Evolutionary conservation across 92 coral and sea anemone species (phyloP).

Genomic region (Porites rus): DNA sequence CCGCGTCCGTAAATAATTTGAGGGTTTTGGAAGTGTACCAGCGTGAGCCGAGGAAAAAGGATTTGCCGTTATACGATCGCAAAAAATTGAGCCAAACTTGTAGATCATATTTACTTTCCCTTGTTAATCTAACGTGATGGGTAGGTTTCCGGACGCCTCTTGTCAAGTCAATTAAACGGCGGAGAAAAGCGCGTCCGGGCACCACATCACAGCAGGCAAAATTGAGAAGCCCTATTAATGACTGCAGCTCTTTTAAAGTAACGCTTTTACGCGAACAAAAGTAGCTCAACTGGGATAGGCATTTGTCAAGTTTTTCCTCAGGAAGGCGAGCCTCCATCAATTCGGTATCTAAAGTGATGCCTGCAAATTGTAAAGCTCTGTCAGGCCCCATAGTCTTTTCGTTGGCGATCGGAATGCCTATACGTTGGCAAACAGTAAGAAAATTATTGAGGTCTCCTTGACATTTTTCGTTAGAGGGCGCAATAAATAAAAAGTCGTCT

Average conservation of each 20-base stretch:
- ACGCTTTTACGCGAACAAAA: not conserved
- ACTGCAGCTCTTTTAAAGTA: not conserved
- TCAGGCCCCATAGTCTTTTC: conserved; percentile 57
- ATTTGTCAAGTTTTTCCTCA: conserved; percentile 49
- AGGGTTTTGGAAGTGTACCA: conserved; percentile 12
- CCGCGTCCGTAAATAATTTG: not conserved
- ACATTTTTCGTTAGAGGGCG: conserved; percentile 31
- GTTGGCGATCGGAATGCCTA: conserved; percentile 65
- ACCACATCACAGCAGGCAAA: conserved; percentile 19
- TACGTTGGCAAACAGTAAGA: conserved; percentile 18
- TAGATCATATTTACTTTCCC: conserved; percentile 29
- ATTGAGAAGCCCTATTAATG: conserved; percentile 22
- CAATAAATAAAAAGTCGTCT: conserved; percentile 69
- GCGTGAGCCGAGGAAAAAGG: conserved; percentile 27
- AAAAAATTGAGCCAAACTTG: conserved; percentile 31
- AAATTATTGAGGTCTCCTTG: not conserved
- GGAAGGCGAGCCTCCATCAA: conserved; percentile 64
- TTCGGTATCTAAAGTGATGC: conserved; percentile 61
- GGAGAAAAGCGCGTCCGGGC: not conserved
- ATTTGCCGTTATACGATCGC: conserved; percentile 28
- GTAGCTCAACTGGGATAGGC: not conserved
- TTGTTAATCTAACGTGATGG: conserved; percentile 6
- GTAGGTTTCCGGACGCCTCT: conserved; percentile 27
- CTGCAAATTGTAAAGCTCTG: conserved; percentile 44
- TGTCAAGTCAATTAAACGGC: conserved; percentile 39